Evolutionary conservation across 2,797 vertebrate genomes (phyloP), one percentile per base, ranked within the genome.

Genomic region (Catharus ustulatus): DNA sequence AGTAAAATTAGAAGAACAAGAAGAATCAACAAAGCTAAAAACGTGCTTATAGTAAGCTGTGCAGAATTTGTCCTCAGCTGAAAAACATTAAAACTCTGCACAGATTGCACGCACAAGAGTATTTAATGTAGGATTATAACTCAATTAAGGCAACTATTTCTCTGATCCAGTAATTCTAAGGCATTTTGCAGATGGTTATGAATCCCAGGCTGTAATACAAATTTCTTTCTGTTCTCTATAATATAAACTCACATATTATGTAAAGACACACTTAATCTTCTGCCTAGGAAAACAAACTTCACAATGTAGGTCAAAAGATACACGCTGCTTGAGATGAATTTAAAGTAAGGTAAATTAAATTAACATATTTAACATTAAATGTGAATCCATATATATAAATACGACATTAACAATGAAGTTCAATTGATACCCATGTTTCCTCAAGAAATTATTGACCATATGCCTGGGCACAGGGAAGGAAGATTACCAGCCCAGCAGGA

Each of bases 61-160:
- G 48, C 4, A 23, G 45, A 90, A 89, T 90, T 79, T 90, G 79
- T 55, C 38, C 82, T 91, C 85, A 89, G n/a, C 68, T 64, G 45
- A 78, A 95, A 84, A 93, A 67, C 34, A 90, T 18, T 45, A 90
- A 89, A 91, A 85, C 46, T 52, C 79, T 57, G 64, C 34, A 73
- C n/a, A 86, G 45, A 80, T 1, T 84, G 36, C 74, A 74, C 0
- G 1, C 52, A 87, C n/a, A 18, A 58, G 63, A 69, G 27, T 76
- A 78, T 72, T 91, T 87, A 91, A 89, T 58, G 49, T 68, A 91
- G 74, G 73, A 94, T 92, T 96, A 81, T 79, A 96, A 93, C 42
- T 89, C 87, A 92, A 71, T 87, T 93, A 89, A 95, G 76, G 71
- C 57, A 90, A 95, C 48, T 76, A 21, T 48, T 95, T 94, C 58